phyloP scores from a whole-genome alignment of 2,888 invertebrate genomes.

The Polyommatus icarus region DNA sequence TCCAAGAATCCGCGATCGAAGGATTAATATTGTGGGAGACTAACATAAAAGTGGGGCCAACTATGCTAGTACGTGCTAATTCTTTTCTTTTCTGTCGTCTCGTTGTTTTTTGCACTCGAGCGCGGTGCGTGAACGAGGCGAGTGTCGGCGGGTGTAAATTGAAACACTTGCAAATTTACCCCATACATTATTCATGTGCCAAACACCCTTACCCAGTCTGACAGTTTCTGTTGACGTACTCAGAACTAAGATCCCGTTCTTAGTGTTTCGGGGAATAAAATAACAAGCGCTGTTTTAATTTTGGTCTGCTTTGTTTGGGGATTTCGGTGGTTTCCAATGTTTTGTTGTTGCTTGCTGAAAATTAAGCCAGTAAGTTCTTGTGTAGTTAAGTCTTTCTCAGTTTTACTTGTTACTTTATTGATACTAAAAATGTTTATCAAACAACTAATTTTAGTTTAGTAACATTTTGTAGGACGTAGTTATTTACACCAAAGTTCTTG shows the following conservation, averaged over 20 bases:
- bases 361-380: not conserved
- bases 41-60: not conserved
- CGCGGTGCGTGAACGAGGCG: constrained; percentile 65
- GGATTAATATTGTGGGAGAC: not conserved
- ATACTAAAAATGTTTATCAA: too few species aligned
- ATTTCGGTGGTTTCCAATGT: not conserved
- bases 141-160: constrained; percentile 77
- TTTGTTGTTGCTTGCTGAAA: not conserved
- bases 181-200: constrained; percentile 77
- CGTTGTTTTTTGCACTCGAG: constrained; percentile 77
- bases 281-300: constrained; percentile 19
- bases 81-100: constrained; percentile 54
- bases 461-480: too few species aligned
- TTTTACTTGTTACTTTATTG: too few species aligned
- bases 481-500: too few species aligned
- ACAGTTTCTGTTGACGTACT: constrained; percentile 66
- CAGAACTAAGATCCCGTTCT: constrained; percentile 47
- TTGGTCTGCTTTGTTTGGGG: not conserved
- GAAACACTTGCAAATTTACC: constrained; percentile 80
- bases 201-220: constrained; percentile 65
- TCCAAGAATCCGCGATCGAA: too few species aligned
- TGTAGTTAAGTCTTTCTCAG: too few species aligned
- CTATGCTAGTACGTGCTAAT: constrained; percentile 43
- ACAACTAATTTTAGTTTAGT: too few species aligned
- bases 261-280: constrained; percentile 30